Base-by-base conservation (phyloP, 2,113 vertebrate species). In the Phainopepla nitens region DNA sequence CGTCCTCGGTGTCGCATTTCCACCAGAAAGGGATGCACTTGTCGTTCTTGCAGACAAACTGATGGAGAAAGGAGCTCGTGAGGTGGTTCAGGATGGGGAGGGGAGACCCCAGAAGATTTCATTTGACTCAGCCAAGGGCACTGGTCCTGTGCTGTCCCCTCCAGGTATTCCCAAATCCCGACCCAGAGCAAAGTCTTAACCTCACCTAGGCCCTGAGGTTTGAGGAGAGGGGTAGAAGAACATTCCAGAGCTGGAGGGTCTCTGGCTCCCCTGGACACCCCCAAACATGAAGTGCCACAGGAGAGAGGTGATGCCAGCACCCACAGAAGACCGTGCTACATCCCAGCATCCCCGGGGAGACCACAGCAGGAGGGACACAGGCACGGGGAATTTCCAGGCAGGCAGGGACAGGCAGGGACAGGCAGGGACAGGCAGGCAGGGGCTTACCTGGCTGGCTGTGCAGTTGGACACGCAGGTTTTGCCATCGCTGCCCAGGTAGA, bases 11-110 rank as follows among this genome's bases (percentile, higher is more conserved):
- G 98, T 99, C 99, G 87, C 99, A 99, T 97, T 99, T 99, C 99
- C 99, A 99, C 99, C 99, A 99, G 98, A 99, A 99, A 91, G 99
- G 99, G 98, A 99, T 99, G 98, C 99, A 99, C 92, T 99, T 99
- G 98, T 99, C 99, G 1, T 99, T 99, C 98, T 99, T 99, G 96
- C 99, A 99, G 73, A 99, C 99, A 94, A 99, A 99, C 99, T 99
- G 49, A 87, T 11, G 13, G 33, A 69, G 66, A 94, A 20, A 95
- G 25, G 20, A 60, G 15, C 11, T 9, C 1, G 5, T 61, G 76
- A 28, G 44, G 23, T 1, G 2, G 25, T 13, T 39, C 7, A 0
- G 64, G 22, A 21, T 1, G 5, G 36, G 36, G 18, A 86, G 10
- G 18, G 20, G 28, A 7, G 0, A 25, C 10, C 29, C 73, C 56